Evolutionary conservation across 2,113 vertebrate genomes (phyloP).

Genomic region (Sceloporus undulatus): DNA sequence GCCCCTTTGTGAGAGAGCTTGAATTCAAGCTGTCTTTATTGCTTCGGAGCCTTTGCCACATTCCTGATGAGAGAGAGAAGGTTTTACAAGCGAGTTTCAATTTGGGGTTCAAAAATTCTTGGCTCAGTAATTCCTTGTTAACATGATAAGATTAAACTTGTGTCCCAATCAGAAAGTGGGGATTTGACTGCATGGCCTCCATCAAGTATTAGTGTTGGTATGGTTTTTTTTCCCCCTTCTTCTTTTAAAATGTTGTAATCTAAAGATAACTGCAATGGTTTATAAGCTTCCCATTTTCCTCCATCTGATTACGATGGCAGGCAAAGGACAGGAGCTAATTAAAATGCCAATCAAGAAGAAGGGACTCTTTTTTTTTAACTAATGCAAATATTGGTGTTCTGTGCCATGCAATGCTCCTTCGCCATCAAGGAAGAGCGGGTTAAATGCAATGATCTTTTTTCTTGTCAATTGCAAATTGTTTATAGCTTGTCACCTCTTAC

Average conservation of each 20-base stretch:
- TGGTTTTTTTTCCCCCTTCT: slow-evolving; percentile 1
- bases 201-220: slow-evolving; percentile 41
- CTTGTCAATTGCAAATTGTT: not conserved
- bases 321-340: slow-evolving; percentile 76
- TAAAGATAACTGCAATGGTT: slow-evolving; percentile 67
- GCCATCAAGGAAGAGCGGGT: not conserved
- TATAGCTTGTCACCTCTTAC: fast-evolving
- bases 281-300: slow-evolving; percentile 71
- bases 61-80: slow-evolving; percentile 42
- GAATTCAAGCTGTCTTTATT: slow-evolving; percentile 60
- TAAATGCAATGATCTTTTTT: not conserved
- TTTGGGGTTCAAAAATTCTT: slow-evolving; percentile 55
- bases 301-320: slow-evolving; percentile 71
- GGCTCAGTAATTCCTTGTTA: slow-evolving; percentile 69
- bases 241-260: slow-evolving; percentile 58
- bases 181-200: slow-evolving; percentile 38
- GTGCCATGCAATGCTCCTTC: slow-evolving; percentile 8
- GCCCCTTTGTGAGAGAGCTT: slow-evolving; percentile 29
- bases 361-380: slow-evolving; percentile 34
- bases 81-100: not conserved
- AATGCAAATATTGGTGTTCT: slow-evolving; percentile 52
- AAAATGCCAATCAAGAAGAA: slow-evolving; percentile 78
- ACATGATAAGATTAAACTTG: slow-evolving; percentile 68
- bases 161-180: slow-evolving; percentile 46
- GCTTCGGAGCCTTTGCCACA: slow-evolving; percentile 23